These are phyloP conservation scores for Paramormyrops hopkinsi DNA, from an alignment of 2,797 vertebrate species.

Conservation along the genomic window DNA sequence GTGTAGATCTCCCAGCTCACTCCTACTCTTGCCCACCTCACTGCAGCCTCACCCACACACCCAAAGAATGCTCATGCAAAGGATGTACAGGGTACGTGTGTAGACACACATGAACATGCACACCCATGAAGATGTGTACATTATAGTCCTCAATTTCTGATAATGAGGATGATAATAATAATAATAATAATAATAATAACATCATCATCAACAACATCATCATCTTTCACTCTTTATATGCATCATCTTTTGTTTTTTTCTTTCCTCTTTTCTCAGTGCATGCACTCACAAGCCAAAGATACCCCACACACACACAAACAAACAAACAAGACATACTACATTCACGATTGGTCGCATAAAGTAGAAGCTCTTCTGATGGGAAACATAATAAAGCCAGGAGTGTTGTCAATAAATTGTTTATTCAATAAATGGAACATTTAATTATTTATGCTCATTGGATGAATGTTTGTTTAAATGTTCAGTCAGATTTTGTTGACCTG, in stretches of 20 bases:
- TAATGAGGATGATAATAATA: neutral
- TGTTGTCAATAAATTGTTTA: neutral
- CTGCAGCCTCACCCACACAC: constrained; percentile 17
- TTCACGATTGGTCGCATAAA: neutral
- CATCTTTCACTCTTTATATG: neutral
- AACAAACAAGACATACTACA: neutral
- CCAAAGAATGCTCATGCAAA: neutral
- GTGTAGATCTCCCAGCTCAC: constrained; percentile 23
- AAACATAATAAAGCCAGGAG: neutral
- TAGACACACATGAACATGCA: neutral
- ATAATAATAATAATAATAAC: neutral
- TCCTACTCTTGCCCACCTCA: constrained; percentile 13
- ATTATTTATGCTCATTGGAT: neutral
- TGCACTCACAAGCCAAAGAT: neutral
- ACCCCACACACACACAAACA: neutral
- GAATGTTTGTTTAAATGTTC: neutral
- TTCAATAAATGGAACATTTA: neutral
- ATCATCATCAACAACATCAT: neutral
- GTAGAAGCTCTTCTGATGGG: neutral
- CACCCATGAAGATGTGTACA: neutral
- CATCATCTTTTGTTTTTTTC: neutral
- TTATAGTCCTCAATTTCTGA: neutral
- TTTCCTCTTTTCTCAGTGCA: neutral
- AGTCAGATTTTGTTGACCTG: neutral
- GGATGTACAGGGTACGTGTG: neutral